Evolutionary conservation across 2,888 invertebrate genomes (phyloP).

Genomic region (Pachycephus smyrnensis): DNA sequence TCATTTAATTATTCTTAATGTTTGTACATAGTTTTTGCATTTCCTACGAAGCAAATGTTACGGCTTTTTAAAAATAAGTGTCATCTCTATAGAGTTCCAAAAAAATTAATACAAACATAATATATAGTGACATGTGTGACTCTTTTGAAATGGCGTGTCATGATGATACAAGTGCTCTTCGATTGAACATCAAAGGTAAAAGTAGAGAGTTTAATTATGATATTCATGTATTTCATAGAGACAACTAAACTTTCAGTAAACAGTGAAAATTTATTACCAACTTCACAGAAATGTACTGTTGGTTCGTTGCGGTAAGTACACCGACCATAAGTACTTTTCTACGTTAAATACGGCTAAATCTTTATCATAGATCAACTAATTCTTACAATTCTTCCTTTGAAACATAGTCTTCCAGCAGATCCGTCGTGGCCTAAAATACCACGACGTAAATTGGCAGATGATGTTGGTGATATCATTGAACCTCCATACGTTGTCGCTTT

Average conservation of each 20-base stretch:
- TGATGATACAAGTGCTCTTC: conserved; percentile 44
- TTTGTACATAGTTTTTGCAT: background rate
- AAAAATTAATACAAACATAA: background rate
- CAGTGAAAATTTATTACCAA: conserved; percentile 50
- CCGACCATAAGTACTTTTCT: background rate
- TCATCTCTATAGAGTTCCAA: background rate
- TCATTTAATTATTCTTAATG: background rate
- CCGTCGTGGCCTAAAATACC: conserved; percentile 64
- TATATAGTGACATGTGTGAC: conserved; percentile 38
- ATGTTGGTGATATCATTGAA: conserved; percentile 44
- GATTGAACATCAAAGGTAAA: conserved; percentile 54
- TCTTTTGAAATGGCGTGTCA: conserved; percentile 54
- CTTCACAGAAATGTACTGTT: conserved; percentile 42
- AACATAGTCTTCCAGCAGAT: conserved; percentile 54
- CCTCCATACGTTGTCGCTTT: conserved; percentile 52
- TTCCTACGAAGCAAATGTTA: background rate
- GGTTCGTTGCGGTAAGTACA: conserved; percentile 51
- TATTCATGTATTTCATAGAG: background rate
- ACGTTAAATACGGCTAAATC: background rate
- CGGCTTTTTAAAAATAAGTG: background rate
- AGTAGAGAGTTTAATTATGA: background rate
- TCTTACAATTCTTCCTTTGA: background rate
- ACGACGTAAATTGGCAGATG: conserved; percentile 45
- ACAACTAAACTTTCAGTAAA: conserved; percentile 43
- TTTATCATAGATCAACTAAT: background rate